Evolutionary conservation across 2,113 vertebrate species (phyloP), one percentile per base, ranked within the genome.

Genomic region (Phylloscopus whistleri): DNA sequence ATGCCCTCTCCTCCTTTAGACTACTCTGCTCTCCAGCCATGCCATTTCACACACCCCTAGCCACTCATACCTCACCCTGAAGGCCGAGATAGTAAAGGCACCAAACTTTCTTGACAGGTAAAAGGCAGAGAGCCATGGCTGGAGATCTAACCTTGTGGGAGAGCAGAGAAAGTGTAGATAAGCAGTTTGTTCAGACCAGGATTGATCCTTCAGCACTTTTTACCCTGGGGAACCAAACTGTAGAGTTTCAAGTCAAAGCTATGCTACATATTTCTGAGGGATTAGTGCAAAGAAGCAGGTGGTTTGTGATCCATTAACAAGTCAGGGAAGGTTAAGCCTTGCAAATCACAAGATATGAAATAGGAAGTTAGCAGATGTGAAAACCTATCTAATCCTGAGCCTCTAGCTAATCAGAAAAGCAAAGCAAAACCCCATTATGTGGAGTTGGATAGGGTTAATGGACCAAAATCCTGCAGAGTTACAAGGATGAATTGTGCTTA

Each of bases 261-360:
- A 56, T 74, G 82, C 68, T 63, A 89, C 13, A 27, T 69, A 92
- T 86, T 93, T 87, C 83, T 83, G 35, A 52, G n/a, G 62, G 72
- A 91, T 95, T 95, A 94, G 22, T 35, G 83, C 85, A 90, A 89
- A 89, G 77, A 87, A 90, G 92, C 83, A 94, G 92, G 90, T 94
- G 92, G 75, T 84, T 85, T 86, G 82, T 78, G 80, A 93, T 64
- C 80, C 80, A 83, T 87, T 95, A 91, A 82, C 66, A 89, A 95
- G 74, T 82, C 87, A 93, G 66, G 24, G 23, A 86, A 95, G 81
- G 92, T 92, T 95, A 94, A 95, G 83, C 87, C 84, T 90, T 1
- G 2, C 49, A 91, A 96, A 95, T 94, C 80, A 87, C 13, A 5
- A 94, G 83, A 89, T 89, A 92, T 72, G 79, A 95, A 95, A 90